A percentile compares a stretch with the other conserved stretches of the same genome.
phyloP scores from a whole-genome alignment of 2,888 invertebrate genomes.

The Athalia rosae region DNA sequence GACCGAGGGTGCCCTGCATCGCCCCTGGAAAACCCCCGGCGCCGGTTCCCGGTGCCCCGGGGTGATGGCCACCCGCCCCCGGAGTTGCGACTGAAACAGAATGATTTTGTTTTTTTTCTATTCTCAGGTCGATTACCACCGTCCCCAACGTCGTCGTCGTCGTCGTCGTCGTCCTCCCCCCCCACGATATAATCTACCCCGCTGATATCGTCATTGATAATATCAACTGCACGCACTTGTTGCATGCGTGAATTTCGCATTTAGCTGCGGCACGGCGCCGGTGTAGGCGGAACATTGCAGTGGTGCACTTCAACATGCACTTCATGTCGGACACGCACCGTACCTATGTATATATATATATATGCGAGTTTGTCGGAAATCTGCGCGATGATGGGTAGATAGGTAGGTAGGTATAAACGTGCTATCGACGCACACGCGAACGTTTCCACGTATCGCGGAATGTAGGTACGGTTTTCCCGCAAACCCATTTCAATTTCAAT shows the following conservation, averaged over 20 bases:
- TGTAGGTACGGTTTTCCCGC: too few relatives aligned
- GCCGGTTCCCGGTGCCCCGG: slow-evolving; percentile 62
- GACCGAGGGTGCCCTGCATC: slow-evolving; percentile 66
- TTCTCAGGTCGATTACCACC: not conserved
- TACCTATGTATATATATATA: too few relatives aligned
- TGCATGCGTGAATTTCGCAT: slow-evolving; percentile 66
- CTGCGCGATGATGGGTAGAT: slow-evolving; percentile 18
- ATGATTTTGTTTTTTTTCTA: not conserved
- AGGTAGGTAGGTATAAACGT: not conserved
- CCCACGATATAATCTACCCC: not conserved
- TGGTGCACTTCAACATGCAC: slow-evolving; percentile 45
- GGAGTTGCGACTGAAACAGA: slow-evolving; percentile 72
- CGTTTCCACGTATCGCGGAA: too few relatives aligned
- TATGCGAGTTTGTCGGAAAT: slow-evolving; percentile 13
- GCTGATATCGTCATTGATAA: slow-evolving; percentile 58
- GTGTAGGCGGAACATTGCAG: slow-evolving; percentile 28
- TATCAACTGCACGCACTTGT: slow-evolving; percentile 71
- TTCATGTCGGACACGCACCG: slow-evolving; percentile 44
- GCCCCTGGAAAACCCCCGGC: slow-evolving; percentile 66
- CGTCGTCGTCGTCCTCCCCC: not conserved
- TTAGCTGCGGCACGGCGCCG: not conserved
- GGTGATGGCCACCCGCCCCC: slow-evolving; percentile 73
- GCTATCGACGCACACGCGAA: not conserved
- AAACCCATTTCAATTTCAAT: slow-evolving; percentile 40
- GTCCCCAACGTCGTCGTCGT: not conserved